Conservation (phyloP, 2,797 vertebrate species). For the Crocodylus rhombifer region DNA sequence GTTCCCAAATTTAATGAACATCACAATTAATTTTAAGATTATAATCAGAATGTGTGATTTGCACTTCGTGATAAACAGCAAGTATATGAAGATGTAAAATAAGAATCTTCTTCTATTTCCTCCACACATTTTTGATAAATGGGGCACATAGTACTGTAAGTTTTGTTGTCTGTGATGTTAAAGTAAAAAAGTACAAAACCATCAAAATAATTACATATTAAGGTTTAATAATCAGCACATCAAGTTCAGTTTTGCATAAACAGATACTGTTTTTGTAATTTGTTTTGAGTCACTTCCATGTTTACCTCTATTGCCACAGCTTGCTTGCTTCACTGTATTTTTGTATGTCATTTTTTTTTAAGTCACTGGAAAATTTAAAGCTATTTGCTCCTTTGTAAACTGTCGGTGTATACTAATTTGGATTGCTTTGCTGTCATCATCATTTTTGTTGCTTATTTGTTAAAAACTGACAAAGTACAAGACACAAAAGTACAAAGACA, state of each 20-base stretch:
- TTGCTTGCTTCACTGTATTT: constrained; percentile 58
- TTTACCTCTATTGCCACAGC: constrained; percentile 59
- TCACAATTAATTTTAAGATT: constrained; percentile 52
- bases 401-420: not conserved
- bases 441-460: not conserved
- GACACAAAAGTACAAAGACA: not conserved
- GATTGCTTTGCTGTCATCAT: not conserved
- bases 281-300: constrained; percentile 19
- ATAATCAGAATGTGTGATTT: constrained; percentile 44
- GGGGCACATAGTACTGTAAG: constrained; percentile 42
- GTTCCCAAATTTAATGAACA: constrained; percentile 46
- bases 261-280: constrained; percentile 44
- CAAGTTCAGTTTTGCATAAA: constrained; percentile 60
- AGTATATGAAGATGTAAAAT: constrained; percentile 46
- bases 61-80: constrained; percentile 20
- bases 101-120: constrained; percentile 4
- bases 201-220: constrained; percentile 58
- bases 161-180: constrained; percentile 47
- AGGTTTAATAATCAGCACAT: constrained; percentile 63
- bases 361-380: constrained; percentile 27
- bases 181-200: constrained; percentile 63
- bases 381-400: constrained; percentile 22
- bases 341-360: constrained; percentile 54
- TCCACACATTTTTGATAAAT: constrained; percentile 53
- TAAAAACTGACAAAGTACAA: constrained; percentile 35